Evolutionary conservation across 1,140 invertebrate genomes (phyloP).

Genomic region (Lethocerus indicus): DNA sequence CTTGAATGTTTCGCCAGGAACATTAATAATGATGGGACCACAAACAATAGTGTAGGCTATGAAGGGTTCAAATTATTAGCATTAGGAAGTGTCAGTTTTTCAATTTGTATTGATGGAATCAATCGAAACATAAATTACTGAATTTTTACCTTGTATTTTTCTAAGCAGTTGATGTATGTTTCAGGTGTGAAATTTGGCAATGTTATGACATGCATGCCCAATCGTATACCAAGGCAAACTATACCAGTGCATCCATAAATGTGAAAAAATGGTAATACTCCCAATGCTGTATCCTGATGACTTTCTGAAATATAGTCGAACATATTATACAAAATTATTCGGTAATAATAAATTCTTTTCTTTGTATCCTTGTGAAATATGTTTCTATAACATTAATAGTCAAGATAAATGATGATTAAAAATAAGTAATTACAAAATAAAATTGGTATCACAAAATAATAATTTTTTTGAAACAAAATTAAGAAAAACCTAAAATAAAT

Average conservation of each 20-base stretch:
- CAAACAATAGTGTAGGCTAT: no score
- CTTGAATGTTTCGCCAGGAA: slow-evolving; percentile 43
- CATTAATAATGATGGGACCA: slow-evolving; percentile 48
- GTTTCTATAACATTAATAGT: neutral
- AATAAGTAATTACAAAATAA: no score
- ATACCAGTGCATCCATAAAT: slow-evolving; percentile 56
- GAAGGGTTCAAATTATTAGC: no score
- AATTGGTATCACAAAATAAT: no score
- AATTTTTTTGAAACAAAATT: no score
- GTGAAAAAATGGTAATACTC: slow-evolving; percentile 68
- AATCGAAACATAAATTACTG: no score
- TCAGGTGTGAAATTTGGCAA: slow-evolving; percentile 56
- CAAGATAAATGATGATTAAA: neutral
- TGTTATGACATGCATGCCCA: slow-evolving; percentile 49
- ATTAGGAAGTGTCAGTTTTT: no score
- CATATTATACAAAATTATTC: no score
- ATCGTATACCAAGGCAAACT: slow-evolving; percentile 34
- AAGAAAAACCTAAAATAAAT: neutral
- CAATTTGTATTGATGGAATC: no score
- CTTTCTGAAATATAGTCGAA: no score
- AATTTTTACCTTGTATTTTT: slow-evolving; percentile 29
- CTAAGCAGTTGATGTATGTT: slow-evolving; percentile 34
- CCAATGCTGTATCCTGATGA: slow-evolving; percentile 32
- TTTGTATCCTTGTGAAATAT: neutral
- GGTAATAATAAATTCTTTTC: no score